These are phyloP conservation scores for Poeciliopsis presidionis DNA, from an alignment of 2,797 vertebrate species.

Conservation along the genomic window DNA sequence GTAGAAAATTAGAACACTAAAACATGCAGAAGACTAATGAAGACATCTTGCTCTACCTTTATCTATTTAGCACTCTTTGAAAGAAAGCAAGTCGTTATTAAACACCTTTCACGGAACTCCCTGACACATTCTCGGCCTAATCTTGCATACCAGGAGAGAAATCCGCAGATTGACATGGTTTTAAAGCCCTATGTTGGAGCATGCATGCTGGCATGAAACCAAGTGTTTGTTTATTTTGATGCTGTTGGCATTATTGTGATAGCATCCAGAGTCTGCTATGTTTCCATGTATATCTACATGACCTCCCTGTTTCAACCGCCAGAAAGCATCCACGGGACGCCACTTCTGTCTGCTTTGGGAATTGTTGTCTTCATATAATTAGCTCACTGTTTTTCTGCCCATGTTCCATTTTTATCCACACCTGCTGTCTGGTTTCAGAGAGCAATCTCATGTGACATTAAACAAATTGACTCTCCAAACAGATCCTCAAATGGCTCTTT, in stretches of 20 bases:
- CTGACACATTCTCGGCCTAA: slow-evolving; percentile 29
- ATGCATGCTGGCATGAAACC: slow-evolving; percentile 18
- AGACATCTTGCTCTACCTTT: slow-evolving; percentile 24
- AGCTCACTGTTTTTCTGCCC: not conserved
- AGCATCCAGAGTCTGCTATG: slow-evolving; percentile 25
- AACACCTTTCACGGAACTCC: slow-evolving; percentile 57
- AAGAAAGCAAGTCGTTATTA: slow-evolving; percentile 65
- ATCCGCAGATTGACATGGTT: slow-evolving; percentile 29
- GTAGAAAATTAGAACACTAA: slow-evolving; percentile 45
- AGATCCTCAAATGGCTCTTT: slow-evolving; percentile 51
- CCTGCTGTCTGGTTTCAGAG: slow-evolving; percentile 36
- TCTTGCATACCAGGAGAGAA: slow-evolving; percentile 38
- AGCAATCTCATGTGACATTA: slow-evolving; percentile 32
- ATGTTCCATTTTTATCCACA: slow-evolving; percentile 3
- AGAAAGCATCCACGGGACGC: slow-evolving; percentile 49
- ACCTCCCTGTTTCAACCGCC: slow-evolving; percentile 52
- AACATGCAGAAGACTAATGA: slow-evolving; percentile 38
- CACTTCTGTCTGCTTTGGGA: slow-evolving; percentile 41
- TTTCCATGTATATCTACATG: slow-evolving; percentile 55
- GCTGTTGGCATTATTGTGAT: slow-evolving; percentile 15
- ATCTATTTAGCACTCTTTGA: slow-evolving; percentile 40
- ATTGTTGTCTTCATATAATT: slow-evolving; percentile 37
- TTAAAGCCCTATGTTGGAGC: slow-evolving; percentile 18
- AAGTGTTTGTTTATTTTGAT: slow-evolving; percentile 32
- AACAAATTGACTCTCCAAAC: slow-evolving; percentile 52